Percentiles rank a stretch among this genome's conserved stretches.
Conservation (phyloP, 2,113 vertebrate species). For the Columbina picui region DNA sequence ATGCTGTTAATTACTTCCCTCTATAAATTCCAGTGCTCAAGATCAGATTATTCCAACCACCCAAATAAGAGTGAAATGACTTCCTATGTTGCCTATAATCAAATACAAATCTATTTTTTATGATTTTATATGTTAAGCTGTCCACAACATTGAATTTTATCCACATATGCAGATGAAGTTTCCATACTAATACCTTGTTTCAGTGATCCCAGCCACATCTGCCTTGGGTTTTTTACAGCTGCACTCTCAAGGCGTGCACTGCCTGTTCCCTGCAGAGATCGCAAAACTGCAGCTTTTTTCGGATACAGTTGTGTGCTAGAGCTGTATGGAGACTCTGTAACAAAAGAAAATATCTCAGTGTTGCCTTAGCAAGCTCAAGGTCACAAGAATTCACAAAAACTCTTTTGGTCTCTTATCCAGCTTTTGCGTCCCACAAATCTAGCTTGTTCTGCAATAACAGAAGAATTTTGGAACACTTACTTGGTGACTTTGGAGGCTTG, state of each 20-base stretch:
- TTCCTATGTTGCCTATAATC: background rate
- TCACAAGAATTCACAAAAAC: background rate
- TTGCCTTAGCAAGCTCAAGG: background rate
- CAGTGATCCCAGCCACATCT: slow-evolving; percentile 79
- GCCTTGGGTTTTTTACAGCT: slow-evolving; percentile 61
- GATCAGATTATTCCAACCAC: slow-evolving; percentile 21
- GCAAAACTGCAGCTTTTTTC: slow-evolving; percentile 78
- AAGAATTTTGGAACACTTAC: slow-evolving; percentile 76
- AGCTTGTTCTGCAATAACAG: background rate
- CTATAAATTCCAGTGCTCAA: background rate
- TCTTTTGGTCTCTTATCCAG: too few species aligned
- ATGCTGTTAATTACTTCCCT: slow-evolving; percentile 19
- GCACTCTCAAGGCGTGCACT: slow-evolving; percentile 57
- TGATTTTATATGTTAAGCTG: background rate
- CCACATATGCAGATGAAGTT: background rate
- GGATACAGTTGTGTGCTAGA: slow-evolving; percentile 79
- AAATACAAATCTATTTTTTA: background rate
- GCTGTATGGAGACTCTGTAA: slow-evolving; percentile 88
- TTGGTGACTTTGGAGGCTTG: slow-evolving; percentile 84
- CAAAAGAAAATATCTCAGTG: background rate
- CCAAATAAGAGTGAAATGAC: background rate
- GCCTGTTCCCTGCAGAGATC: slow-evolving; percentile 72
- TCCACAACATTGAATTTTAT: background rate
- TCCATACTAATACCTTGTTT: slow-evolving; percentile 78
- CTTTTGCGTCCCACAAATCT: background rate